Base-by-base conservation (phyloP, 37 sponge, comb jelly and placozoan genomes). In the Aphrocallistes beatrix region DNA sequence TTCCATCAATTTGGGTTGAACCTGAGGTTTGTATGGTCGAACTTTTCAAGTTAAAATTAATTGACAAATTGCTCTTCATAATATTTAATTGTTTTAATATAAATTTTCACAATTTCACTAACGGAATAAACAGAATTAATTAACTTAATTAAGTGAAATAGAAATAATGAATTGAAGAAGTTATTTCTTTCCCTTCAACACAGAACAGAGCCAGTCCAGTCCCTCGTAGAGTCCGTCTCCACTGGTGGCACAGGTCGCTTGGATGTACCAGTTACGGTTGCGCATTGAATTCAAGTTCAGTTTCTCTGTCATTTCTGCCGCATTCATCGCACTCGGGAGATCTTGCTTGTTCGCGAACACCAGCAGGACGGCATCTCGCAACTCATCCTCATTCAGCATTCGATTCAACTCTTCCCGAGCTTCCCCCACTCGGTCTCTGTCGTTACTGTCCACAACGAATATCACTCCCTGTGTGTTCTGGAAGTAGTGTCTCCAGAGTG, bases 221-320 rank as follows among this genome's bases (percentile, higher is more conserved):
- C 98, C 98, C 82, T 97, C 98, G 82, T 94, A 97, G n/a, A 97
- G 90, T 19, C 98, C 98, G 82, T 97, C 98, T 39, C 98, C 98
- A 47, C 93, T 94, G 0, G 98, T 97, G 19, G 98, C 98, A 89
- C 98, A 97, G 0, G 98, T 97, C 16, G 95, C 98, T 51, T 97
- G 98, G 87, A 97, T 94, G 91, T 94, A 97, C 98, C 98, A 97
- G 39, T 87, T 91, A 19, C 98, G 88, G 50, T 91, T 88, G 16
- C 95, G 93, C 10, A 93, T 86, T 1, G 89, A 60, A 36, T 91
- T 90, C 0, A 97, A 93, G 19, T 93, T 92, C 0, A 97, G 91
- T 85, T 97, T 97, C 84, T 97, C 95, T 86, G 98, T 93, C 39
- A 97, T 88, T 88, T 97, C 98, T 38, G 93, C 95, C 0, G 95